Evolutionary conservation across 2,113 vertebrate genomes (phyloP).

Genomic region (Hyla sarda): DNA sequence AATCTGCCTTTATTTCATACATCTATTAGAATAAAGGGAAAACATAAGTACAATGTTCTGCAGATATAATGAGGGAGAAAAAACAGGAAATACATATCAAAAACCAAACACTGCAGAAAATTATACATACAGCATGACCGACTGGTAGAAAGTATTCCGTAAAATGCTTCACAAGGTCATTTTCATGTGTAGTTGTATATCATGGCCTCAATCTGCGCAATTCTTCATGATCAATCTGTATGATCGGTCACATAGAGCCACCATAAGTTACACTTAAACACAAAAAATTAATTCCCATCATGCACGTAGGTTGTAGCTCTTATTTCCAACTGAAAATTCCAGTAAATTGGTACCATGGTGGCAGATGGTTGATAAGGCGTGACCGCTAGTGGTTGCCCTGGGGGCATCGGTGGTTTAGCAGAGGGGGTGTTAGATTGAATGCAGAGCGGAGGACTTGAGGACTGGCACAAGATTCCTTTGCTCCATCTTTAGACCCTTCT

Average conservation of each 20-base stretch:
- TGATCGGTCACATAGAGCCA: neutral
- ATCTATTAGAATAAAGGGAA: constrained; percentile 2
- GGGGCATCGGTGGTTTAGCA: neutral
- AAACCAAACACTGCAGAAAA: constrained; percentile 21
- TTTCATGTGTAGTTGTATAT: neutral
- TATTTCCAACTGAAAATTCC: neutral
- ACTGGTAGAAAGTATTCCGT: neutral
- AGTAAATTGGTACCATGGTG: neutral
- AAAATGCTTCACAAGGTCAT: neutral
- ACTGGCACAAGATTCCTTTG: neutral
- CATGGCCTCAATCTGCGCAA: neutral
- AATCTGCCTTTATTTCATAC: constrained; percentile 27
- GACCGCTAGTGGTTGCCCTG: neutral
- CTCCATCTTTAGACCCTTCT: neutral
- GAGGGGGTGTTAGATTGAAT: neutral
- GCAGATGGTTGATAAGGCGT: neutral
- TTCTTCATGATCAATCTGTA: neutral
- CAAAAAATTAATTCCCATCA: neutral
- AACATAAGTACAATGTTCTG: constrained; percentile 12
- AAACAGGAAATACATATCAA: neutral
- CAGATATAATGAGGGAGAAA: neutral
- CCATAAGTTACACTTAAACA: neutral
- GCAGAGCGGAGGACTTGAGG: neutral
- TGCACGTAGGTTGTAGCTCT: neutral
- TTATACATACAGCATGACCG: neutral